phyloP scores from a whole-genome alignment of 2,888 invertebrate species.

The Netelia melanura region DNA sequence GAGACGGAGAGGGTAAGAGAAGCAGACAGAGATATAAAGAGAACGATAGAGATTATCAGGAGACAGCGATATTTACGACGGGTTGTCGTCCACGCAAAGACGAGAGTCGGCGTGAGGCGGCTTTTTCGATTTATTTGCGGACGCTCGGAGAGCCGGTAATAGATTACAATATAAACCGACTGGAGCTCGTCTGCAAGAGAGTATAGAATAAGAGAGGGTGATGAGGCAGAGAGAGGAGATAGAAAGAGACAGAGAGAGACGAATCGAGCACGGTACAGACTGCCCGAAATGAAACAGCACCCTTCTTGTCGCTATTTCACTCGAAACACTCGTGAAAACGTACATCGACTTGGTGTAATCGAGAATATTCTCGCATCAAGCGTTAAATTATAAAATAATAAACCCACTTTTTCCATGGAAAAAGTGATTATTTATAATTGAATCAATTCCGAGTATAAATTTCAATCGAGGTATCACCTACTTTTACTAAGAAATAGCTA shows the following conservation, averaged over 20 bases:
- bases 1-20: not conserved
- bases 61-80: constrained; percentile 46
- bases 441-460: too few relatives aligned
- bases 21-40: not conserved
- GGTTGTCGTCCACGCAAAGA: constrained; percentile 36
- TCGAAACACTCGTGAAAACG: constrained; percentile 43
- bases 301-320: constrained; percentile 48
- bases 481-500: too few relatives aligned
- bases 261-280: constrained; percentile 13
- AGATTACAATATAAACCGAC: constrained; percentile 78
- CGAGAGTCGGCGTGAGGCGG: constrained; percentile 34
- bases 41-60: constrained; percentile 45
- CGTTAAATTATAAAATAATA: not conserved
- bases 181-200: not conserved
- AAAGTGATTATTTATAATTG: too few relatives aligned
- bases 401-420: not conserved
- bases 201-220: not conserved
- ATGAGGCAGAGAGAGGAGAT: not conserved
- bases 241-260: not conserved
- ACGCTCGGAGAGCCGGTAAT: constrained; percentile 74
- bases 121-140: constrained; percentile 75
- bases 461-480: too few relatives aligned
- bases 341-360: constrained; percentile 15
- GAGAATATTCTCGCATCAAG: constrained; percentile 16
- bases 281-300: constrained; percentile 39